Percentiles rank a stretch among this genome's conserved stretches.
These are phyloP conservation scores for Oncorhynchus kisutch DNA, from an alignment of 2,113 vertebrate species.

Conservation along the genomic window DNA sequence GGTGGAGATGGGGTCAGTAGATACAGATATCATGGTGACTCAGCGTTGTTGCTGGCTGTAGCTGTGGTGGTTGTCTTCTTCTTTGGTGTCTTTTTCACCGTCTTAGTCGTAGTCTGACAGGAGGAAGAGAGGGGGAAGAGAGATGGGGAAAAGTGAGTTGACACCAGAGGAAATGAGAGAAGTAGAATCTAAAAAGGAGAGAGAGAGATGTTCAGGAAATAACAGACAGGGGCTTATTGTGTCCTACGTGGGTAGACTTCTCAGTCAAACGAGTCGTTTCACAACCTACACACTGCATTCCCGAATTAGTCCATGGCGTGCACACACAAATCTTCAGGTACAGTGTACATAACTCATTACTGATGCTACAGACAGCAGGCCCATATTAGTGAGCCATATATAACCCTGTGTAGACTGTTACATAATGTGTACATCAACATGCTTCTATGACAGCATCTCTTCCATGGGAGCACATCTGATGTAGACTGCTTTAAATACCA, in stretches of 20 bases:
- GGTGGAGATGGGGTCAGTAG: constrained; percentile 12
- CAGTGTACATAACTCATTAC: background rate
- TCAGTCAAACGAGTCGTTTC: background rate
- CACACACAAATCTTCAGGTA: background rate
- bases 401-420: too few species aligned
- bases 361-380: background rate
- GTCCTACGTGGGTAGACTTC: too few species aligned
- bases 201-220: background rate
- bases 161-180: background rate
- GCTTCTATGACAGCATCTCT: too few species aligned
- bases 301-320: background rate
- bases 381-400: too few species aligned
- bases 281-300: constrained; percentile 8
- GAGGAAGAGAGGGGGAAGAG: background rate
- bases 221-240: background rate
- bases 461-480: too few species aligned
- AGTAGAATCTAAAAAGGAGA: background rate
- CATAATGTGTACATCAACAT: too few species aligned
- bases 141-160: background rate
- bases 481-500: too few species aligned
- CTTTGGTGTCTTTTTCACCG: constrained; percentile 86
- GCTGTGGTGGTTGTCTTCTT: constrained; percentile 80
- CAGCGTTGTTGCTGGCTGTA: constrained; percentile 70
- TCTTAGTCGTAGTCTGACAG: constrained; percentile 79
- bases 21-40: constrained; percentile 82